A percentile compares a stretch with the other conserved stretches of the same genome.
Conservation (phyloP, 2,797 vertebrate genomes). For the Limosa lapponica region DNA sequence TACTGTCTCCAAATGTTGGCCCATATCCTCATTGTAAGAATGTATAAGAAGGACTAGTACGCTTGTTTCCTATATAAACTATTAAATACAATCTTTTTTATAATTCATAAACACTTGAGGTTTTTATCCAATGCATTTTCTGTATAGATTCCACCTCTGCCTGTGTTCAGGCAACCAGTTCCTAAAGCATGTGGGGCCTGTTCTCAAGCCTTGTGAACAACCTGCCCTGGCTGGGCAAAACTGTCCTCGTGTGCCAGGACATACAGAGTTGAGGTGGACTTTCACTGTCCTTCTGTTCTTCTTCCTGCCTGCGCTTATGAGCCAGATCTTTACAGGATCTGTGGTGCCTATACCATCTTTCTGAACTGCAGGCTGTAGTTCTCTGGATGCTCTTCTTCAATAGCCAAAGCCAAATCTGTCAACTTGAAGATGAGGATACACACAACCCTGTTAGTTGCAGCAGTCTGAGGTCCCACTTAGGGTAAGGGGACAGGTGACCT, state of each 20-base stretch:
- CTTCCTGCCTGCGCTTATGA: background rate
- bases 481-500: background rate
- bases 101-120: background rate
- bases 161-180: background rate
- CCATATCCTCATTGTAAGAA: background rate
- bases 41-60: background rate
- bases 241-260: background rate
- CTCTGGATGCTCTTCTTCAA: background rate
- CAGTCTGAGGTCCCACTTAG: background rate
- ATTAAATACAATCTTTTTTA: background rate
- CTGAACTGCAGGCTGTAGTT: background rate
- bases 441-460: background rate
- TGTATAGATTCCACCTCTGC: background rate
- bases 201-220: rapidly evolving
- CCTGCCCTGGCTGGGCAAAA: background rate
- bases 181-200: rapidly evolving
- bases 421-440: background rate
- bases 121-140: background rate
- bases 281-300: background rate
- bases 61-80: background rate
- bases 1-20: background rate
- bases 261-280: background rate
- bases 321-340: background rate
- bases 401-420: background rate
- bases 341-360: background rate